Evolutionary conservation across 1,140 invertebrate genomes (phyloP), one percentile per base, ranked within the genome.

Genomic region (Drosophila busckii): DNA sequence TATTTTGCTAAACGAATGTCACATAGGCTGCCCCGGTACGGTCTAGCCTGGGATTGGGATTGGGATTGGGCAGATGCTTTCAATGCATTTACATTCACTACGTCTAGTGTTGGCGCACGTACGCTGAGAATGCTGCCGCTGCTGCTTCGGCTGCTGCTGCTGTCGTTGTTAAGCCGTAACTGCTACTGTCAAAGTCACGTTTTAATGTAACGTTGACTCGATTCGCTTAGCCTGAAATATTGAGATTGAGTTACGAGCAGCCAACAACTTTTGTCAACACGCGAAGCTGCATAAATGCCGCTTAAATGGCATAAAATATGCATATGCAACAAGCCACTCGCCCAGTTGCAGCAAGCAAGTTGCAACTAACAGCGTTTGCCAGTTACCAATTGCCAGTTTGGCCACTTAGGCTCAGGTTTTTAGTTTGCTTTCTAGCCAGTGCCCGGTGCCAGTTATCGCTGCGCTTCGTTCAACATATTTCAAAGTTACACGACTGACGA

Each of bases 301-400:
- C 71, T 78, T 73, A 78, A 78, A 80, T 80, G 71, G 68, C 71
- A 80, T 80, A 78, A 78, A 80, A 78, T 78, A 78, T 78, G 71
- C 71, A 78, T 78, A 78, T 78, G 71, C 71, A 80, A 17, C 37
- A 10, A 10, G 20, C 4, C 16, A 45, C n/a, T 22, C 17, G 42
- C 6, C 25, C 44, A 40, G 28, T 15, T 31, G 40, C 31, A 29
- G 28, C 19, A 23, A 32, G 52, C 58, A 40, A 62, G 64, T 70
- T 50, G 29, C 42, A 19, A 41, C 37, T 42, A 17, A 13, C 35
- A 23, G 38, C n/a, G n/a, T 34, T 31, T 49, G 40, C 37, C 17
- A 26, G 50, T 45, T 26, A 19, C 35, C 25, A 49, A 59, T 41
- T 64, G 55, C 70, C 34, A 55, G 50, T 58, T 53, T 42, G 45